Percentiles rank a stretch among this genome's conserved stretches.
Evolutionary conservation across 2,888 invertebrate species (phyloP).

Genomic region (Netelia fuscicornis): DNA sequence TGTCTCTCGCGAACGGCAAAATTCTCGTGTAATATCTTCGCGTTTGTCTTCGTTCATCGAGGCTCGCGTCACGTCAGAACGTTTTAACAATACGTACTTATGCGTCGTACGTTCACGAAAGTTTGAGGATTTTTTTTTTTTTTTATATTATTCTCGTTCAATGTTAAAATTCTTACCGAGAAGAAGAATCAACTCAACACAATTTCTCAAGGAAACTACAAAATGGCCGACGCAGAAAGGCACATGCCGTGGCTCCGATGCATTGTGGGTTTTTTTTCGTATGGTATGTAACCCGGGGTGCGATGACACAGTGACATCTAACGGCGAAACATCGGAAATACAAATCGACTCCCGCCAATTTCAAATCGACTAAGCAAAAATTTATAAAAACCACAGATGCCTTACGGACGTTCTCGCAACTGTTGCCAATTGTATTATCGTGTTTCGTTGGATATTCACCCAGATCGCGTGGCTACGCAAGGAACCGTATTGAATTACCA

Average conservation of each 20-base stretch:
- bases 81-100: constrained; percentile 46
- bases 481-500: constrained; percentile 51
- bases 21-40: constrained; percentile 50
- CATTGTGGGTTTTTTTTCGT: constrained; percentile 84
- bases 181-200: constrained; percentile 87
- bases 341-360: constrained; percentile 5
- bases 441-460: constrained; percentile 30
- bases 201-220: constrained; percentile 89
- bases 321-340: constrained; percentile 26
- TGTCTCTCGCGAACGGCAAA: constrained; percentile 51
- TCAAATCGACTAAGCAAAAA: constrained; percentile 35
- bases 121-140: constrained; percentile 32
- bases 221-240: constrained; percentile 89
- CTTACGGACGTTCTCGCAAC: background rate
- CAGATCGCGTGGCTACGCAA: constrained; percentile 10
- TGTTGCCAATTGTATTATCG: constrained; percentile 46
- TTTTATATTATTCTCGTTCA: constrained; percentile 41
- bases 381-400: background rate
- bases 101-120: constrained; percentile 4
- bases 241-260: constrained; percentile 88
- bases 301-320: constrained; percentile 36
- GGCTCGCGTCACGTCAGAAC: constrained; percentile 28
- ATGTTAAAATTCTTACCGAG: constrained; percentile 86
- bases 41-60: constrained; percentile 43
- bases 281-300: constrained; percentile 39